Evolutionary conservation across 2,797 vertebrate species (phyloP), one percentile per base, ranked within the genome.

Genomic region (Danionella dracula): DNA sequence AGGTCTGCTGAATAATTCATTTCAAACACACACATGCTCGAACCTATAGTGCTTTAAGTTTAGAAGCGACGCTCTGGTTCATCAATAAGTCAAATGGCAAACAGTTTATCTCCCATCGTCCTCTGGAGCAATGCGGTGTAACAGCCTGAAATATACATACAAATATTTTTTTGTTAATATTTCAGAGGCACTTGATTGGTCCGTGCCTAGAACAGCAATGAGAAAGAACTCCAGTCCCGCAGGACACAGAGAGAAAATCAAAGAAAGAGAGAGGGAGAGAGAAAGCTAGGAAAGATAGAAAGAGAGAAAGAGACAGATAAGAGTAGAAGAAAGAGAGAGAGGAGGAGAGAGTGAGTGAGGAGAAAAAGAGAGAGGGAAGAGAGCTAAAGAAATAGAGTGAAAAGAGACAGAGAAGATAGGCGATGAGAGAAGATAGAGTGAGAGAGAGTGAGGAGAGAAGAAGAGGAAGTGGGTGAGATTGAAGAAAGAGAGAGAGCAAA

Each of bases 81-180:
- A 89, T 86, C 48, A 80, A 84, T 86, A 80, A 88, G 86, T 88
- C 79, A 89, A 80, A 81, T 68, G 41, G 56, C 65, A 81, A 84
- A 87, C 79, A 76, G 78, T 83, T 84, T 82, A 75, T 83, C 73
- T 51, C 42, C 31, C 66, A 51, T 23, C 56, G 82, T 77, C 78
- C 78, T 72, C 45, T 57, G 58, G 74, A 60, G 31, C 50, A 77
- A 73, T 48, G 50, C 77, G 79, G 75, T 78, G 78, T 82, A 84
- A 82, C 80, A 64, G 74, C 77, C 76, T 75, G 69, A 61, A 31
- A 40, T 74, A 84, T 81, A 56, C 82, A 81, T 81, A 83, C 51
- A 83, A 77, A 76, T 69, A 85, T 82, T 74, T 17, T 16, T 48
- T 15, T 49, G 75, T 88, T 72, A 86, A 89, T 85, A 83, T 88